Evolutionary conservation across 2,797 vertebrate species (phyloP).

Genomic region (Myiotriccus ornatus): DNA sequence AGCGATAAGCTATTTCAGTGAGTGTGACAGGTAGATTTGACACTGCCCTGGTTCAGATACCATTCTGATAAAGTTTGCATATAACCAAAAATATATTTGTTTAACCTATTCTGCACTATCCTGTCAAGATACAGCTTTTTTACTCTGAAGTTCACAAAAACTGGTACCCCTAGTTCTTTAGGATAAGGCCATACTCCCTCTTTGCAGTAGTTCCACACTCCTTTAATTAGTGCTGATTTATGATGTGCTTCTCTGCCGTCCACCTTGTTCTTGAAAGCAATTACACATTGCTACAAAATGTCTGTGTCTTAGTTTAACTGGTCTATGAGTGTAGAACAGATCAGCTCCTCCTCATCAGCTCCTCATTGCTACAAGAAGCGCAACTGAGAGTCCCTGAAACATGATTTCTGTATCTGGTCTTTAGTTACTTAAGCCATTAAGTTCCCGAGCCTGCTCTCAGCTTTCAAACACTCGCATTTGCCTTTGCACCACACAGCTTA

Average conservation of each 20-base stretch:
- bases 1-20: neutral
- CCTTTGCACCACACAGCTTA: neutral
- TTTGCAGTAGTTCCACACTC: neutral
- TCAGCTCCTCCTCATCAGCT: neutral
- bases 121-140: neutral
- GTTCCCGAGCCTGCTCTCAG: neutral
- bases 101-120: neutral
- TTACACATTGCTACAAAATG: neutral
- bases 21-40: neutral
- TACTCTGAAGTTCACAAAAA: neutral
- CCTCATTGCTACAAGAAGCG: fast-evolving
- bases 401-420: neutral
- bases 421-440: neutral
- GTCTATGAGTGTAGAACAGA: too few relatives aligned
- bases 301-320: neutral
- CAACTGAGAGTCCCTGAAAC: neutral
- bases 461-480: neutral
- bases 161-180: neutral
- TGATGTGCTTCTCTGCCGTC: fast-evolving
- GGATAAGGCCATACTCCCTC: neutral
- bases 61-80: fast-evolving
- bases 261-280: neutral
- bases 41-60: neutral
- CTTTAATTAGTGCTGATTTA: neutral
- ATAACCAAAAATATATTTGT: neutral